Percentiles rank a stretch among this genome's conserved stretches.
phyloP scores from a whole-genome alignment of 2,888 invertebrate genomes.

The Aphodius granarius region DNA sequence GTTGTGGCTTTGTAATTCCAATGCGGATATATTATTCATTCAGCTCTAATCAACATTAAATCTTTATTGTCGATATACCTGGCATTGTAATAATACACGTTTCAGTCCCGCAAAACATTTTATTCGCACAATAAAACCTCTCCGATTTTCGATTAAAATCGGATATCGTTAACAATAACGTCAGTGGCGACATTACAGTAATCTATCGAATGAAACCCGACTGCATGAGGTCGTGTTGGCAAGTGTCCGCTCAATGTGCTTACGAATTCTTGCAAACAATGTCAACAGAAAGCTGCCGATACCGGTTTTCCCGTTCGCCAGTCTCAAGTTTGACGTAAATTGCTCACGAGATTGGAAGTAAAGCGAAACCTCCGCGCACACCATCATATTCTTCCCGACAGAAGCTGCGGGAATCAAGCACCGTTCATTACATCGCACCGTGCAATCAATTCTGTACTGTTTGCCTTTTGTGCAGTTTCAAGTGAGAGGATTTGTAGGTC shows the following conservation, averaged over 20 bases:
- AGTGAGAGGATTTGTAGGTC: neutral
- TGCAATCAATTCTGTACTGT: neutral
- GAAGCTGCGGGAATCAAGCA: too few relatives aligned
- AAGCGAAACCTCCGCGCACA: neutral
- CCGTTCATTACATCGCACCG: neutral
- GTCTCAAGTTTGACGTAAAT: neutral
- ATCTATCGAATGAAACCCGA: neutral
- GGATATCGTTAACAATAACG: neutral
- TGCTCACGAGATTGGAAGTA: neutral
- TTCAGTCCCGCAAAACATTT: neutral
- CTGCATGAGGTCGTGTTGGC: neutral
- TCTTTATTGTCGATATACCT: neutral
- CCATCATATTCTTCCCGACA: too few relatives aligned
- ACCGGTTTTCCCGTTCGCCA: neutral
- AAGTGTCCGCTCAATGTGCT: too few relatives aligned
- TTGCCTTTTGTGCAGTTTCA: neutral
- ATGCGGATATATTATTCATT: neutral
- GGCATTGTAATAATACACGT: neutral
- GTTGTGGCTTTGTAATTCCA: neutral
- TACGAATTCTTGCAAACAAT: neutral
- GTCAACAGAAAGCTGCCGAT: neutral
- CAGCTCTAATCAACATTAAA: neutral
- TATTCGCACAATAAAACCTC: neutral
- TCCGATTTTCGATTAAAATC: neutral
- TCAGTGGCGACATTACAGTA: neutral